A percentile compares a stretch with the other conserved stretches of the same genome.
Evolutionary conservation across 2,888 invertebrate genomes (phyloP).

Genomic region (Punctoribates punctum): DNA sequence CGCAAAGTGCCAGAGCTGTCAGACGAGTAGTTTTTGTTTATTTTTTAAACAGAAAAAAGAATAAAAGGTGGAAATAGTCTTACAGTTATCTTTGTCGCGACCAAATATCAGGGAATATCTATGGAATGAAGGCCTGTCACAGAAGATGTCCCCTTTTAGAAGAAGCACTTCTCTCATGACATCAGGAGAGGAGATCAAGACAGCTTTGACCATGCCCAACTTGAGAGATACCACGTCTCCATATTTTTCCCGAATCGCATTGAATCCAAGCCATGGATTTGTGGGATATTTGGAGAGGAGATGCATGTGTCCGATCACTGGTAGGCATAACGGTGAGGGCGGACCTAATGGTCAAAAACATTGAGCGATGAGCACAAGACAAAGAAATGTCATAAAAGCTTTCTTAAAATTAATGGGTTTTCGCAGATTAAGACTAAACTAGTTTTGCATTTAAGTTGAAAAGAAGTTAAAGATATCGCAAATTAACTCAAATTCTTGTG

Average conservation of each 20-base stretch:
- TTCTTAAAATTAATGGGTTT: no score
- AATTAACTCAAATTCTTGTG: no score
- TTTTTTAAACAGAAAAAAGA: no score
- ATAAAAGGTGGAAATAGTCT: no score
- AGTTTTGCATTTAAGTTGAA: no score
- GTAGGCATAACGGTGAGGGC: constrained; percentile 41
- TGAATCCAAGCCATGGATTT: constrained; percentile 48
- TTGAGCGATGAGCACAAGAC: no score
- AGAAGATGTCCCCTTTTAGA: constrained; percentile 67
- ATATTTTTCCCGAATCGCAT: constrained; percentile 45
- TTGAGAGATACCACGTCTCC: constrained; percentile 48
- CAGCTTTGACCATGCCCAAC: constrained; percentile 46
- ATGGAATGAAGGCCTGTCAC: constrained; percentile 74
- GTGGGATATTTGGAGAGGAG: constrained; percentile 43
- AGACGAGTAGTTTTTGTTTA: background rate
- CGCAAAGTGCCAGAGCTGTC: constrained; percentile 77
- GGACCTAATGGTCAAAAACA: constrained; percentile 19
- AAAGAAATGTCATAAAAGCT: background rate
- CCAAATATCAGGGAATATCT: constrained; percentile 77
- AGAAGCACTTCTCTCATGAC: constrained; percentile 50
- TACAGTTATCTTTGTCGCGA: constrained; percentile 79
- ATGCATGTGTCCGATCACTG: constrained; percentile 45
- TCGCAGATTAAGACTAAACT: no score
- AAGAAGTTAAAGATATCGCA: no score
- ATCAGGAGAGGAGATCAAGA: constrained; percentile 47